A percentile compares a stretch with the other conserved stretches of the same genome.
phyloP scores from a whole-genome alignment of 1,140 invertebrate species.

The Calephelis nemesis region DNA sequence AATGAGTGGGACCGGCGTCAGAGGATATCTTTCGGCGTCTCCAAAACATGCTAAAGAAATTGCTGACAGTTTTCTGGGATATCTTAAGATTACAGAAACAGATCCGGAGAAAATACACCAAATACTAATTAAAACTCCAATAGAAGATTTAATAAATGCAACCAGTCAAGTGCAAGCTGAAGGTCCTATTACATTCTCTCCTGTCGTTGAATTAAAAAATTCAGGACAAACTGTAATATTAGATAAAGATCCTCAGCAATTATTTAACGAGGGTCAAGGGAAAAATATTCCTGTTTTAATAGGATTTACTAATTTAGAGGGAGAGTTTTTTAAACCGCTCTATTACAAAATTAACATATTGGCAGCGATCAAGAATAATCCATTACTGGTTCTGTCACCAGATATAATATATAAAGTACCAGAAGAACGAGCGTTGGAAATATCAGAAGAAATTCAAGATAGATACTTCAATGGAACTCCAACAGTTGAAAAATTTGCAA shows the following conservation, averaged over 20 bases:
- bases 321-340: slow-evolving; percentile 42
- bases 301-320: slow-evolving; percentile 51
- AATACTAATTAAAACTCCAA: neutral
- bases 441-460: slow-evolving; percentile 33
- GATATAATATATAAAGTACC: slow-evolving; percentile 35
- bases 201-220: neutral
- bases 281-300: slow-evolving; percentile 50
- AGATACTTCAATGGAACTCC: slow-evolving; percentile 42
- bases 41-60: slow-evolving; percentile 5
- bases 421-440: slow-evolving; percentile 20
- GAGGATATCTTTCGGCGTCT: neutral
- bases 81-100: slow-evolving; percentile 1
- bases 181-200: neutral
- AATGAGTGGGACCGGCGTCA: neutral
- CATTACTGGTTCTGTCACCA: slow-evolving; percentile 32
- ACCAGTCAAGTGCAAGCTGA: neutral
- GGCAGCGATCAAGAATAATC: slow-evolving; percentile 33
- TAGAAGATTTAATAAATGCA: slow-evolving; percentile 1
- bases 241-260: slow-evolving; percentile 23
- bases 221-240: neutral
- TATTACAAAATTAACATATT: slow-evolving; percentile 45
- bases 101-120: slow-evolving; percentile 8
- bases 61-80: neutral
- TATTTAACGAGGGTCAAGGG: slow-evolving; percentile 42
- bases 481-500: slow-evolving; percentile 41